Conservation (phyloP, 2,113 vertebrate genomes). For the Motacilla tschutschensis region DNA sequence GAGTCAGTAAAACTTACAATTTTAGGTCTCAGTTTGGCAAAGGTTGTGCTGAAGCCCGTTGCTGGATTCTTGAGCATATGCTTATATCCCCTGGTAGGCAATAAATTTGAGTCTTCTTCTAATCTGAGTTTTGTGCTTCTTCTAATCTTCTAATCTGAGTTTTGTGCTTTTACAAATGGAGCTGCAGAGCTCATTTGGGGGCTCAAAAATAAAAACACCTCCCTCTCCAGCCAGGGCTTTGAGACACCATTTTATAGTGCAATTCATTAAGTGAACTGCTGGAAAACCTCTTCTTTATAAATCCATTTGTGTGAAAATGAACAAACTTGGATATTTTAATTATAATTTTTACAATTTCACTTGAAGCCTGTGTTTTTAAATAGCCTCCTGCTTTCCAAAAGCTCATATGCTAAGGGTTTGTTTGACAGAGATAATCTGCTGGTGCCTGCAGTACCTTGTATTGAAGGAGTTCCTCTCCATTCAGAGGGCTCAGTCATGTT, state of each 20-base stretch:
- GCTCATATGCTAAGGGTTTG: background rate
- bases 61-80: background rate
- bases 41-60: background rate
- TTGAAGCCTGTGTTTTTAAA: background rate
- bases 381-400: background rate
- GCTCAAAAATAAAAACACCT: background rate
- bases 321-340: background rate
- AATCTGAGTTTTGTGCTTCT: background rate
- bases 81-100: background rate
- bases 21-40: background rate
- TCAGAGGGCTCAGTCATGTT: background rate
- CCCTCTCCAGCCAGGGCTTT: background rate
- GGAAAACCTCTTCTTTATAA: background rate
- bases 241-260: background rate
- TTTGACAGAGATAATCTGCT: background rate
- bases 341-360: background rate
- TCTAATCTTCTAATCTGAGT: background rate
- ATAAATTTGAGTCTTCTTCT: background rate
- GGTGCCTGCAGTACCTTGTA: background rate
- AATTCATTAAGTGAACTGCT: background rate
- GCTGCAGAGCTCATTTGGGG: background rate
- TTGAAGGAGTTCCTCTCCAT: background rate
- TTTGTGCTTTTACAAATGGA: background rate
- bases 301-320: background rate
- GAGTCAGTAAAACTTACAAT: background rate